Evolutionary conservation across 2,113 vertebrate species (phyloP).

Genomic region (Leucoraja erinaceus): DNA sequence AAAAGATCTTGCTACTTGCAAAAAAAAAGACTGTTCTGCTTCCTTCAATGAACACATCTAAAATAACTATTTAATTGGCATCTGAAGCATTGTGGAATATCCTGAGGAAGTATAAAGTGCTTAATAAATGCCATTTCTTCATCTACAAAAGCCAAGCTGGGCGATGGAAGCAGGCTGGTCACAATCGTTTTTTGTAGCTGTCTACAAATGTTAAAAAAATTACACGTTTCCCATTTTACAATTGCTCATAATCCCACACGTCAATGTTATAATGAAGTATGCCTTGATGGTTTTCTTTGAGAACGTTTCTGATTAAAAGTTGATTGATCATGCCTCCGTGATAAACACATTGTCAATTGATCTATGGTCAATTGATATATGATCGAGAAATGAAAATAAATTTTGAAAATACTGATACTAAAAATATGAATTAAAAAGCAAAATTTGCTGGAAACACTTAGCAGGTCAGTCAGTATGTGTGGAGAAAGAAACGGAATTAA

Average conservation of each 20-base stretch:
- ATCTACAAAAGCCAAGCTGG: not conserved
- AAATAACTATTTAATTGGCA: not conserved
- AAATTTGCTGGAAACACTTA: too few species aligned
- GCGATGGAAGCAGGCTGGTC: not conserved
- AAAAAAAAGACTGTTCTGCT: not conserved
- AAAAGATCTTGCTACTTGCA: not conserved
- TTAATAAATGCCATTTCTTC: not conserved
- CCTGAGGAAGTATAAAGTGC: not conserved
- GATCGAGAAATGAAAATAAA: not conserved
- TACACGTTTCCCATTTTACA: not conserved
- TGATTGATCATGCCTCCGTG: not conserved
- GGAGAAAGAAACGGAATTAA: too few species aligned
- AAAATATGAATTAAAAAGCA: too few species aligned
- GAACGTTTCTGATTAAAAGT: not conserved
- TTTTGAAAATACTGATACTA: too few species aligned
- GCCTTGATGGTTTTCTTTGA: not conserved
- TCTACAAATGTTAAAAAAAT: not conserved
- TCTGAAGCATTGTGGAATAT: not conserved
- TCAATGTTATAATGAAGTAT: not conserved
- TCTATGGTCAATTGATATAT: not conserved
- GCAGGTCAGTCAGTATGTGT: too few species aligned
- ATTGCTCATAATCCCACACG: not conserved
- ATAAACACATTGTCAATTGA: not conserved
- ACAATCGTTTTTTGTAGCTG: not conserved
- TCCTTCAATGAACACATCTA: too few species aligned